These are phyloP conservation scores for Dolomedes plantarius DNA, from an alignment of 2,888 invertebrate genomes.

Conservation along the genomic window DNA sequence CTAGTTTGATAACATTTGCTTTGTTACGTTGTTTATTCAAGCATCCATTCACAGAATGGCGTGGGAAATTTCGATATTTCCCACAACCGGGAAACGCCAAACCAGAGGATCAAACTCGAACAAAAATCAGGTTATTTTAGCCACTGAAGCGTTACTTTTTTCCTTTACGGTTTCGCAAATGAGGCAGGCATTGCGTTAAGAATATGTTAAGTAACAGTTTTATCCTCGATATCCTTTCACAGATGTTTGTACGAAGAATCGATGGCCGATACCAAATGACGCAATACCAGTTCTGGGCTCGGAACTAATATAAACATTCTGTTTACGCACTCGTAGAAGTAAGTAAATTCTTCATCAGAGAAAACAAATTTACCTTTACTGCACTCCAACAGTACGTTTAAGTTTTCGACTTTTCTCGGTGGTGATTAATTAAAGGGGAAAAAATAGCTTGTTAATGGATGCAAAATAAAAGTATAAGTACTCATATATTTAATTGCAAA, in stretches of 20 bases:
- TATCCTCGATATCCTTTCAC: constrained; percentile 10
- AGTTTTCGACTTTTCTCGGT: too few species aligned
- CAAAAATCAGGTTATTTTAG: constrained; percentile 50
- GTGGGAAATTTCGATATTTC: constrained; percentile 23
- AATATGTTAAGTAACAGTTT: constrained; percentile 18
- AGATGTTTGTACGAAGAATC: not conserved
- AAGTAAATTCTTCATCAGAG: too few species aligned
- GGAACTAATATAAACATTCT: too few species aligned
- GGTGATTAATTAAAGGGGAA: too few species aligned
- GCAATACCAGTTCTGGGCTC: too few species aligned
- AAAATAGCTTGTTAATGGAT: too few species aligned
- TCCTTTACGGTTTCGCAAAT: constrained; percentile 30
- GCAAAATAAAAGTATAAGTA: too few species aligned
- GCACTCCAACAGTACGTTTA: too few species aligned
- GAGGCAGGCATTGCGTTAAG: not conserved
- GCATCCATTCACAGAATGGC: constrained; percentile 13
- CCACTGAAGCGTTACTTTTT: constrained; percentile 43
- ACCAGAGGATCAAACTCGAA: constrained; percentile 17
- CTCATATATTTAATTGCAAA: too few species aligned
- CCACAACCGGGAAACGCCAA: constrained; percentile 24
- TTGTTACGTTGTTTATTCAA: constrained; percentile 18
- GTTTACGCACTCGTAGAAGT: too few species aligned
- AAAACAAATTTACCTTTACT: too few species aligned
- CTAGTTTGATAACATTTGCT: constrained; percentile 16
- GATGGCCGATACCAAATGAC: not conserved